phyloP scores from a whole-genome alignment of 2,113 vertebrate species.

The Sciurus niger region DNA sequence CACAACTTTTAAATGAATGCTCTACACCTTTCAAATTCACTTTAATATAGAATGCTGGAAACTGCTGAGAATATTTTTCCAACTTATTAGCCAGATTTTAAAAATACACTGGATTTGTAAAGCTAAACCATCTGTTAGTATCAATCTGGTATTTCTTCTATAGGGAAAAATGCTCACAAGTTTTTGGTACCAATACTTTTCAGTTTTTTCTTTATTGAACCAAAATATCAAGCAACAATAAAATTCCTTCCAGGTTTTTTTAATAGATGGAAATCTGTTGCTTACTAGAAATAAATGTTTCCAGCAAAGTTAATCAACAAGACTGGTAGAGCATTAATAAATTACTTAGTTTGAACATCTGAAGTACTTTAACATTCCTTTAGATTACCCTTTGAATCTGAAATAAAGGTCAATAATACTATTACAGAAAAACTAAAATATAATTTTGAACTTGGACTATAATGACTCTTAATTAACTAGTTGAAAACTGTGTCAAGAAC shows the following conservation, averaged over 20 bases:
- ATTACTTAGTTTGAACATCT: slow-evolving; percentile 42
- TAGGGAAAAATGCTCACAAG: slow-evolving; percentile 50
- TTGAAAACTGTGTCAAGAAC: not conserved
- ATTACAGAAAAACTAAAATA: not conserved
- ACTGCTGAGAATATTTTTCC: slow-evolving; percentile 32
- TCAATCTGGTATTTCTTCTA: slow-evolving; percentile 64
- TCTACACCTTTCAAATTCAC: not conserved
- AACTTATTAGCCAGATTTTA: slow-evolving; percentile 51
- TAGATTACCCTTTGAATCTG: slow-evolving; percentile 24
- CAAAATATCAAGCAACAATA: slow-evolving; percentile 73
- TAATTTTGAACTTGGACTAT: not conserved
- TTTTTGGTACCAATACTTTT: slow-evolving; percentile 67
- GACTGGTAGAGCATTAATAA: not conserved
- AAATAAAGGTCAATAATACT: slow-evolving; percentile 37
- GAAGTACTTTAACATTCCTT: not conserved
- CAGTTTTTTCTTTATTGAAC: slow-evolving; percentile 76
- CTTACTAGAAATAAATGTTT: slow-evolving; percentile 36
- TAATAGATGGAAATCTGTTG: slow-evolving; percentile 29
- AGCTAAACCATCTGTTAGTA: slow-evolving; percentile 65
- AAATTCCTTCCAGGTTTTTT: slow-evolving; percentile 54
- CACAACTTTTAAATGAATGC: not conserved
- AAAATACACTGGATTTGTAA: slow-evolving; percentile 64
- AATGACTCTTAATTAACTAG: not conserved
- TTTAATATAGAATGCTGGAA: slow-evolving; percentile 44
- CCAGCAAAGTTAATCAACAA: slow-evolving; percentile 19